phyloP scores from a whole-genome alignment of 2,888 invertebrate species.

The Agriotes lineatus region DNA sequence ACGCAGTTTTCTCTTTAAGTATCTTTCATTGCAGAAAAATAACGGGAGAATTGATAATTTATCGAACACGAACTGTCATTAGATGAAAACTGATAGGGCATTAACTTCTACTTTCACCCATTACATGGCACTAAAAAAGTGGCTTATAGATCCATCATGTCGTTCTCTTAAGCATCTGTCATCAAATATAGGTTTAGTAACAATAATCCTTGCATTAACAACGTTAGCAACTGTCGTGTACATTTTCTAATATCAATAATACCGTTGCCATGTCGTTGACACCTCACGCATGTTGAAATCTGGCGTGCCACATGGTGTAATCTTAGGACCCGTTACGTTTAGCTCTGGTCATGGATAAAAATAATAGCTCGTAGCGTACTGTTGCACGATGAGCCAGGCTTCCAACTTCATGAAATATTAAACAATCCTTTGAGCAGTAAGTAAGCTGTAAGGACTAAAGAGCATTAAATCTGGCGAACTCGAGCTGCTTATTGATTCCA shows the following conservation, averaged over 20 bases:
- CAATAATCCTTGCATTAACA: background rate
- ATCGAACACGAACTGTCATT: conserved; percentile 17
- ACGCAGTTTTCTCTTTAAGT: background rate
- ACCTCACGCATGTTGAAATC: too few relatives aligned
- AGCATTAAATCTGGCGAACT: background rate
- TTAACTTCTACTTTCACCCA: conserved; percentile 17
- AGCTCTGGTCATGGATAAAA: too few relatives aligned
- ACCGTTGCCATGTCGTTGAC: background rate
- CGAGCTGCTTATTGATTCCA: conserved; percentile 17
- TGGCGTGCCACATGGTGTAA: too few relatives aligned
- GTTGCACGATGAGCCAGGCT: too few relatives aligned
- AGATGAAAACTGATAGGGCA: conserved; percentile 14
- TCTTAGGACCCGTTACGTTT: too few relatives aligned
- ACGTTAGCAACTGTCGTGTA: background rate
- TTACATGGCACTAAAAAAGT: background rate
- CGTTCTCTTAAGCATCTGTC: background rate
- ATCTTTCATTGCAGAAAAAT: background rate
- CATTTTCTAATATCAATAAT: background rate
- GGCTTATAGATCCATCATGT: conserved; percentile 10
- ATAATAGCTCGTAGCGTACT: too few relatives aligned
- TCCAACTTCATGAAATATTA: background rate
- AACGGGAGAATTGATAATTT: background rate
- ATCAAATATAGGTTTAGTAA: background rate
- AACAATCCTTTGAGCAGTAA: background rate
- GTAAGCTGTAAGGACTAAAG: background rate